Percentiles rank a stretch among this genome's conserved stretches.
Conservation (phyloP, 2,888 invertebrate genomes). For the Papilio gigon region DNA sequence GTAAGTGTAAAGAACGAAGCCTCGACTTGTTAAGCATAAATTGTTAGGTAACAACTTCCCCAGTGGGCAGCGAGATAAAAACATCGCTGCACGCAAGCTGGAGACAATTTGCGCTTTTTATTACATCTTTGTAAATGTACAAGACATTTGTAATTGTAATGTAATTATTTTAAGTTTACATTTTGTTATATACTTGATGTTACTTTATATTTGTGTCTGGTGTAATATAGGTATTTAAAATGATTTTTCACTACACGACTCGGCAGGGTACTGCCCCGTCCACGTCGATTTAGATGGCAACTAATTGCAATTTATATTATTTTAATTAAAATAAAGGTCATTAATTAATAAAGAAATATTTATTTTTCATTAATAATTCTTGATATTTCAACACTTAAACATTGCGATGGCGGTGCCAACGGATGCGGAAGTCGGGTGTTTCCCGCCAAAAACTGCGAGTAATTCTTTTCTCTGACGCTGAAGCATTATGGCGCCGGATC, state of each 20-base stretch:
- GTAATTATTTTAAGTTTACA: not conserved
- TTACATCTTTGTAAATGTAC: not conserved
- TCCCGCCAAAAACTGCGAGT: conserved; percentile 74
- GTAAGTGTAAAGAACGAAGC: conserved; percentile 5
- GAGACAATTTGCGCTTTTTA: not conserved
- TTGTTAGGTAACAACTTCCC: conserved; percentile 3
- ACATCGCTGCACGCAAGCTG: not conserved
- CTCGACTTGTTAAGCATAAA: not conserved
- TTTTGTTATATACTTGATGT: not conserved
- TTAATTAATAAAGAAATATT: not conserved
- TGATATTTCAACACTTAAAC: conserved; percentile 23
- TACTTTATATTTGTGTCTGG: not conserved
- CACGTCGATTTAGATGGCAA: too few species aligned
- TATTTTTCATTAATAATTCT: not conserved
- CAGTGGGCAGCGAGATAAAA: not conserved
- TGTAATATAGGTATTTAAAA: too few species aligned
- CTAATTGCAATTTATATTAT: too few species aligned
- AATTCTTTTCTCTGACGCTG: conserved; percentile 72
- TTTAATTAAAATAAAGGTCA: not conserved
- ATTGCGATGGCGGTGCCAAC: conserved; percentile 42
- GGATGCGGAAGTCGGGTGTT: conserved; percentile 71
- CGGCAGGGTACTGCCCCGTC: too few species aligned
- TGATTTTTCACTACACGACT: too few species aligned
- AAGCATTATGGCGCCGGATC: conserved; percentile 71
- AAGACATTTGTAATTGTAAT: not conserved